These are phyloP conservation scores for Halesus radiatus DNA, from an alignment of 1,140 invertebrate species.

Conservation along the genomic window DNA sequence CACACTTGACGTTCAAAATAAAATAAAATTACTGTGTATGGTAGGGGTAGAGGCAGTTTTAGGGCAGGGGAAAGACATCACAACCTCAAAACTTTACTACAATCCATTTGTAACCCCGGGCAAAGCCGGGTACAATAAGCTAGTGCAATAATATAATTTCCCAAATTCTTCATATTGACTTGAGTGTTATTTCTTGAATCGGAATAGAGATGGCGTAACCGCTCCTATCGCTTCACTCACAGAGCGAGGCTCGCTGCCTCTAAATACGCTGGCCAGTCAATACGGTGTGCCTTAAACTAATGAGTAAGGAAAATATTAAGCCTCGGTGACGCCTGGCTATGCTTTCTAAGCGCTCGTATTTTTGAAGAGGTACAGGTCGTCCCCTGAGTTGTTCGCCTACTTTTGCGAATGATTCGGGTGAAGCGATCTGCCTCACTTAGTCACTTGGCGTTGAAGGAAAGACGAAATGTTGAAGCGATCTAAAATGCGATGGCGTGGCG, in stretches of 20 bases:
- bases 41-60: too few species aligned
- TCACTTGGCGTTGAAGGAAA: too few species aligned
- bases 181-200: background rate
- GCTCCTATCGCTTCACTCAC: background rate
- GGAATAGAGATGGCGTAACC: conserved; percentile 33
- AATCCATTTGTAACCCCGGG: too few species aligned
- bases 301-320: conserved; percentile 91
- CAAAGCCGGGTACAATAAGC: too few species aligned
- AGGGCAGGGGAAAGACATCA: too few species aligned
- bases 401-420: conserved; percentile 76
- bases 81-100: too few species aligned
- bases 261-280: background rate
- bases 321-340: conserved; percentile 85
- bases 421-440: conserved; percentile 77
- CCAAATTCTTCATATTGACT: background rate
- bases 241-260: background rate
- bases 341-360: conserved; percentile 75
- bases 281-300: conserved; percentile 85
- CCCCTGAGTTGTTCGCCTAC: conserved; percentile 77
- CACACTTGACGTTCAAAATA: too few species aligned
- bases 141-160: too few species aligned
- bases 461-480: too few species aligned
- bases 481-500: too few species aligned
- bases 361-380: conserved; percentile 84
- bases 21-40: too few species aligned